Percentiles rank a stretch among this genome's conserved stretches.
Evolutionary conservation across 2,797 vertebrate species (phyloP).

Genomic region (Chelon auratus): DNA sequence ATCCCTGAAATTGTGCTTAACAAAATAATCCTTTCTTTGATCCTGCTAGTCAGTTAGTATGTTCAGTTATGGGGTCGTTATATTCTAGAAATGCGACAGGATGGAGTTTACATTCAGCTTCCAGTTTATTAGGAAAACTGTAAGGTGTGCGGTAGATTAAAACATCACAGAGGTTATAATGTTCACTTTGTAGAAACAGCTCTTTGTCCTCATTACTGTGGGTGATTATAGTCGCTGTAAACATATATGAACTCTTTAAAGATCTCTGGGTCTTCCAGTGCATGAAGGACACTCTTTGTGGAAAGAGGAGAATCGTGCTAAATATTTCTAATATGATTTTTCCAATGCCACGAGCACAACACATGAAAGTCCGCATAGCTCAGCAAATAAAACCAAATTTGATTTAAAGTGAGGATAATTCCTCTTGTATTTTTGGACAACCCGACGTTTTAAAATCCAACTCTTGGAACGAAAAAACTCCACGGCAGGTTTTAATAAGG

Average conservation of each 20-base stretch:
- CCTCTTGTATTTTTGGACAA: background rate
- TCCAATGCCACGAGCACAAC: background rate
- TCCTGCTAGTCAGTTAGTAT: too few species aligned
- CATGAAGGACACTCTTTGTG: background rate
- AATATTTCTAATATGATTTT: slow-evolving; percentile 21
- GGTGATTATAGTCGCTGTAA: background rate
- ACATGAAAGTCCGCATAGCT: background rate
- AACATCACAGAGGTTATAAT: background rate
- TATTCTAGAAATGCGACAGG: background rate
- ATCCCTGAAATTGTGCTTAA: too few species aligned
- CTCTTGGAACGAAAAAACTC: slow-evolving; percentile 5
- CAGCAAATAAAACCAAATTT: background rate
- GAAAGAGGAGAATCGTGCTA: background rate
- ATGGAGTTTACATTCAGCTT: background rate
- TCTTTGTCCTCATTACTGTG: background rate
- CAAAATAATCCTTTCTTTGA: too few species aligned
- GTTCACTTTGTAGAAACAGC: background rate
- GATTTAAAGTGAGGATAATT: background rate
- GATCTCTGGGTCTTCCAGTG: background rate
- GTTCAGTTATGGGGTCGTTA: too few species aligned
- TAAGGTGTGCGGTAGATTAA: background rate
- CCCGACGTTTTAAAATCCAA: background rate
- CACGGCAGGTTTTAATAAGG: background rate
- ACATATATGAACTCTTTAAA: background rate
- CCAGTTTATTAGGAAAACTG: background rate